Conservation (phyloP, 1,140 invertebrate species). For the Papilio dardanus region DNA sequence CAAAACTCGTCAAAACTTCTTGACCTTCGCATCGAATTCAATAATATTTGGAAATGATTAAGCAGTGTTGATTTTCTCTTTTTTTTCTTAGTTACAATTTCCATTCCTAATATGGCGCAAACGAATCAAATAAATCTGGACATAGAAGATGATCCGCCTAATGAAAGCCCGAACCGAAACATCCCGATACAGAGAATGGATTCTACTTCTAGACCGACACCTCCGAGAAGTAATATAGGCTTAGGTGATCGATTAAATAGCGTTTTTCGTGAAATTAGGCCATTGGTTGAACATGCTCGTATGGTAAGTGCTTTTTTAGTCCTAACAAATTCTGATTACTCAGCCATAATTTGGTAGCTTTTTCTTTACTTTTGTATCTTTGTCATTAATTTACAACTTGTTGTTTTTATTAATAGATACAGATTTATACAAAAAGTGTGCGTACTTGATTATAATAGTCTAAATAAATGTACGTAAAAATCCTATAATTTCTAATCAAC, state of each 20-base stretch:
- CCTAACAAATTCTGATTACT: neutral
- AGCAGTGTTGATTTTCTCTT: constrained; percentile 43
- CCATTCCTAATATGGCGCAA: constrained; percentile 63
- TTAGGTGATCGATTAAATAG: constrained; percentile 73
- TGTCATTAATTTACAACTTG: no score
- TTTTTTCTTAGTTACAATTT: constrained; percentile 39
- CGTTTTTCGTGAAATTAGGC: constrained; percentile 76
- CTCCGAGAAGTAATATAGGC: constrained; percentile 64
- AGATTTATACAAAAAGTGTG: neutral
- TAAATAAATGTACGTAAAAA: neutral
- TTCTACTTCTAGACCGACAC: constrained; percentile 59
- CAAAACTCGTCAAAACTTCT: no score
- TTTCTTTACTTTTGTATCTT: neutral
- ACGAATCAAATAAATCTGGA: constrained; percentile 70
- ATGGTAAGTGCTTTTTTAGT: constrained; percentile 60
- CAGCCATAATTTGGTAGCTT: neutral
- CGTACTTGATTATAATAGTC: neutral
- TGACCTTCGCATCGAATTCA: constrained; percentile 56
- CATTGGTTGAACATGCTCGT: constrained; percentile 74
- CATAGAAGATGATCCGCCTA: constrained; percentile 66
- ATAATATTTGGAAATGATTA: constrained; percentile 62
- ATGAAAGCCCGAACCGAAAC: constrained; percentile 56
- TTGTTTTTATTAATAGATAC: neutral
- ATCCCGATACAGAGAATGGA: constrained; percentile 67
- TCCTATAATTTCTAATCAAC: neutral